phyloP scores from a whole-genome alignment of 2,797 vertebrate species.

The Rallus crepitans region DNA sequence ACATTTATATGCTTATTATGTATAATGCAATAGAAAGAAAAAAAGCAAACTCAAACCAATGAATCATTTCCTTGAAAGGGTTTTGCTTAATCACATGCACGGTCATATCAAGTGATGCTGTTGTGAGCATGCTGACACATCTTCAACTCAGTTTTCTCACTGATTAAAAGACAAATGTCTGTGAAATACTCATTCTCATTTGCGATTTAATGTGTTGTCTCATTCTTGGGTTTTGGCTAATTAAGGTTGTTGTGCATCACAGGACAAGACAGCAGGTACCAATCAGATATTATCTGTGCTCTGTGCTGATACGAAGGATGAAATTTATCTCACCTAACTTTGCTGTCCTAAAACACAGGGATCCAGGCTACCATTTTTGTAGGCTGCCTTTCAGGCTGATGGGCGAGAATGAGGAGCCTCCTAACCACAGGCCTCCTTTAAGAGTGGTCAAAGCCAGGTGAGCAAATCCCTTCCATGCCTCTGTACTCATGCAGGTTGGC shows the following conservation, averaged over 20 bases:
- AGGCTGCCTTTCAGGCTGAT: background rate
- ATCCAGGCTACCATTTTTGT: background rate
- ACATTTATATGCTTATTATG: background rate
- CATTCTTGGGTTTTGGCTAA: background rate
- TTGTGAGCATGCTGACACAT: background rate
- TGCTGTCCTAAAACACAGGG: background rate
- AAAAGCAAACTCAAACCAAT: background rate
- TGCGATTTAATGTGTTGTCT: background rate
- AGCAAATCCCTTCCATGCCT: background rate
- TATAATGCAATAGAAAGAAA: constrained; percentile 3
- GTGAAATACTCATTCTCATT: background rate
- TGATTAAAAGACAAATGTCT: background rate
- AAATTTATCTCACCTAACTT: background rate
- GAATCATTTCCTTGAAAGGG: constrained; percentile 15
- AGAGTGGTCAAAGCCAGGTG: background rate
- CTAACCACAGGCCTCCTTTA: background rate
- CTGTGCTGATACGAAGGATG: background rate
- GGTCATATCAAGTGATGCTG: background rate
- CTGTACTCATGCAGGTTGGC: background rate
- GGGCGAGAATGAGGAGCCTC: background rate
- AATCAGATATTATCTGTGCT: background rate
- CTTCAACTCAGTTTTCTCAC: background rate
- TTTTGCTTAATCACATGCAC: background rate
- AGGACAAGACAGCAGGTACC: background rate
- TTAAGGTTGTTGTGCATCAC: background rate